These are phyloP conservation scores for Diplodus sargus DNA, from an alignment of 2,797 vertebrate species.

Conservation along the genomic window DNA sequence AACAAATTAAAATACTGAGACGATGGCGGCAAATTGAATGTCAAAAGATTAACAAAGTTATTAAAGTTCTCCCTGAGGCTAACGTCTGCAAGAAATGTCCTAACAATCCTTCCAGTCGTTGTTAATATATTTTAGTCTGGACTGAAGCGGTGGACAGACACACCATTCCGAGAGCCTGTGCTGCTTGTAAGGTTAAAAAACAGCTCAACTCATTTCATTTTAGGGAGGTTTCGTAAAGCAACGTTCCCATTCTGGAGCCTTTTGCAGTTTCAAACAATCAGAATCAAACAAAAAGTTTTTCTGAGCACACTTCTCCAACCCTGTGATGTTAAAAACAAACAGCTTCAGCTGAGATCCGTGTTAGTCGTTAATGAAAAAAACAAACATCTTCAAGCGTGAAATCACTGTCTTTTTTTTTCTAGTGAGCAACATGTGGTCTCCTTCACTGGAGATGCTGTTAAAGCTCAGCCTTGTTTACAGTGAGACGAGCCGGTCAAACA, in stretches of 20 bases:
- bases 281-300: not conserved
- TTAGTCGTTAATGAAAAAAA: not conserved
- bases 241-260: not conserved
- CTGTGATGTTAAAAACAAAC: not conserved
- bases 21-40: not conserved
- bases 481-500: slow-evolving; percentile 53
- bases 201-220: too few relatives aligned
- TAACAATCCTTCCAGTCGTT: not conserved
- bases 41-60: not conserved
- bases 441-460: slow-evolving; percentile 8
- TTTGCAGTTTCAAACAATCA: not conserved
- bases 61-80: not conserved
- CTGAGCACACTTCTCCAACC: slow-evolving; percentile 3
- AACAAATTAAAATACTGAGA: not conserved
- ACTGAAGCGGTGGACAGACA: not conserved
- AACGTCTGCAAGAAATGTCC: not conserved
- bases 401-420: slow-evolving; percentile 11
- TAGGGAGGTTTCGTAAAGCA: not conserved
- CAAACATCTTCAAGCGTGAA: not conserved
- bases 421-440: slow-evolving; percentile 17
- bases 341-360: not conserved
- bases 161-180: not conserved
- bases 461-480: slow-evolving; percentile 50
- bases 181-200: not conserved
- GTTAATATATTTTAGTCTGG: not conserved